Base-by-base conservation (phyloP, 2,888 invertebrate species). In the Stenolophus ochropezus region DNA sequence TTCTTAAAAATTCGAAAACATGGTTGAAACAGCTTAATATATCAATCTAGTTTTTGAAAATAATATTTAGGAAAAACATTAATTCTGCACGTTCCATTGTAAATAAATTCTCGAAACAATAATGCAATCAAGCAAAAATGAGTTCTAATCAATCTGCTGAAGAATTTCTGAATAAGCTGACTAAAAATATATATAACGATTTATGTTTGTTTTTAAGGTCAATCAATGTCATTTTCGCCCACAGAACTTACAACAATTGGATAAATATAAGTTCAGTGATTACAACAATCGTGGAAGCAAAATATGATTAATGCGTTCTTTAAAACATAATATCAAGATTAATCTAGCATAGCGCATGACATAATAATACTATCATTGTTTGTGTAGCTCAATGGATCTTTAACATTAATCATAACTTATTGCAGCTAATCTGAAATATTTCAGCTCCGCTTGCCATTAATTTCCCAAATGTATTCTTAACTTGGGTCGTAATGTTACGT, bases 361-460 rank as follows among this genome's bases (percentile, higher is more conserved):
- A 69, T 18, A 69, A 69, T 69, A 69, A 69, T 69, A 33, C 33
- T 69, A 69, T 69, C 65, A 69, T 69, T 69, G 65, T 69, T 33
- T 69, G 65, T 27, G 33, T 6, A n/a, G 3, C 27, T 33, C 65
- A 42, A 69, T 33, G 65, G 65, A 73, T 73, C 23, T 73, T 21
- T 49, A 49, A 49, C 73, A 73, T 73, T 73, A 73, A 73, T 73
- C 73, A 73, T 73, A 73, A 73, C 23, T 73, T 73, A 73, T 73
- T 73, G 73, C 73, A 49, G 73, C 49, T 73, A 49, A 73, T 73
- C 27, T 73, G 49, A 23, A 49, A 73, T 73, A 69, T 69, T 69
- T 69, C 33, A 33, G 18, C 65, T 69, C 11, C 14, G 65, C 33
- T 69, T 69, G 65, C 65, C 65, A 69, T 69, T 33, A 69, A 69